Conservation (phyloP, 2,888 invertebrate species). For the Rhabditoides inermis region DNA sequence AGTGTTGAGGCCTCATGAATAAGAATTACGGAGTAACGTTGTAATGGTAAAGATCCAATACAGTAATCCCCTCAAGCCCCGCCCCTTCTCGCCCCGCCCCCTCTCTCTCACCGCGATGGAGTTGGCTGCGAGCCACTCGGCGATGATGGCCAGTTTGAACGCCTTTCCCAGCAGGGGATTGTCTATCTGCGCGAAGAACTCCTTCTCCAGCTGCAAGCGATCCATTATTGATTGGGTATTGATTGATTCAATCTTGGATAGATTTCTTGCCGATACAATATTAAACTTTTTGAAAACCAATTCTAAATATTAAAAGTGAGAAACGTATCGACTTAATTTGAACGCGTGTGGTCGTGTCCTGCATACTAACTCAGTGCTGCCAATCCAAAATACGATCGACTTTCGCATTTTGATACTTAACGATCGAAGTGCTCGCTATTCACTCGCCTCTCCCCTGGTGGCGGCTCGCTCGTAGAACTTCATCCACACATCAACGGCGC, state of each 20-base stretch:
- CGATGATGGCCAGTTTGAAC: slow-evolving; percentile 50
- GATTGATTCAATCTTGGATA: too few species aligned
- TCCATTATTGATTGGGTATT: neutral
- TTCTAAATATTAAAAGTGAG: neutral
- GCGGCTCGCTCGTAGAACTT: slow-evolving; percentile 49
- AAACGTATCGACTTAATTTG: neutral
- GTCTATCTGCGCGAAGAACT: slow-evolving; percentile 50
- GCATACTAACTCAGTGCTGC: neutral
- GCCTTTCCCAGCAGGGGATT: slow-evolving; percentile 49
- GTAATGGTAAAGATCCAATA: too few species aligned
- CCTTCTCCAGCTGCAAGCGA: slow-evolving; percentile 36
- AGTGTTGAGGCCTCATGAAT: too few species aligned
- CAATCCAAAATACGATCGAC: neutral
- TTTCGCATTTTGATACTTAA: too few species aligned
- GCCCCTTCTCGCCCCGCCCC: too few species aligned
- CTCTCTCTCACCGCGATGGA: slow-evolving; percentile 43
- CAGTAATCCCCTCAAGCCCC: too few species aligned
- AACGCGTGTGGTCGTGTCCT: neutral
- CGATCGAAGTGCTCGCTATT: too few species aligned
- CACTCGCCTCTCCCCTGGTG: slow-evolving; percentile 26
- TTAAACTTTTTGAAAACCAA: slow-evolving; percentile 2
- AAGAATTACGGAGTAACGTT: too few species aligned
- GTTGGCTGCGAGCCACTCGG: slow-evolving; percentile 51
- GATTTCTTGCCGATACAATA: too few species aligned
- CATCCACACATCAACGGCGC: slow-evolving; percentile 51